These are phyloP conservation scores for Xiphydria camelus DNA, from an alignment of 2,888 invertebrate species.

Conservation along the genomic window DNA sequence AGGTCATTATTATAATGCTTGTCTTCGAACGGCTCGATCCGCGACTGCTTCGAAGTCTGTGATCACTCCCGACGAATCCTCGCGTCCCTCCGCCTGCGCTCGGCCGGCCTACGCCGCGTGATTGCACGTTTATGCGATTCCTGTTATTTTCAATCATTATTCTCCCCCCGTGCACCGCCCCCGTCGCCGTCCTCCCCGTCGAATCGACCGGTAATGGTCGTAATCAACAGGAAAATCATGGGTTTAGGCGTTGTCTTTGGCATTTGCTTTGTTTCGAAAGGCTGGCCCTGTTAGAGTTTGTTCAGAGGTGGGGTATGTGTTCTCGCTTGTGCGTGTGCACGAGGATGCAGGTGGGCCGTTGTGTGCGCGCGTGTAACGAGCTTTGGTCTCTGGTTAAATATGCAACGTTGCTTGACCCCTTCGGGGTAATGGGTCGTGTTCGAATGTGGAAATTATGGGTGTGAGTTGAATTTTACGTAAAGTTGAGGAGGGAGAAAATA, in stretches of 20 bases:
- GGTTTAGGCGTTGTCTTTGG: constrained; percentile 25
- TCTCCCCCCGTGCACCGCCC: constrained; percentile 20
- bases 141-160: constrained; percentile 55
- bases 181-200: constrained; percentile 20
- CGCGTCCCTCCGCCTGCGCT: too few species aligned
- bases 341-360: background rate
- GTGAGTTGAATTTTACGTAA: too few species aligned
- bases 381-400: too few species aligned
- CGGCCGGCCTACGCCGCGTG: constrained; percentile 35
- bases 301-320: too few species aligned
- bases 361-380: too few species aligned
- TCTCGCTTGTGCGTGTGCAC: constrained; percentile 1
- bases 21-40: constrained; percentile 47
- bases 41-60: constrained; percentile 26
- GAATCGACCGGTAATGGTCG: constrained; percentile 40
- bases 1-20: constrained; percentile 53
- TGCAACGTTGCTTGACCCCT: too few species aligned
- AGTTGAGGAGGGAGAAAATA: too few species aligned
- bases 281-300: too few species aligned
- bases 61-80: constrained; percentile 38
- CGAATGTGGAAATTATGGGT: too few species aligned
- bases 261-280: constrained; percentile 27
- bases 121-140: constrained; percentile 54
- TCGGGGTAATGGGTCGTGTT: too few species aligned
- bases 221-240: constrained; percentile 43